phyloP scores from a whole-genome alignment of 2,797 vertebrate genomes.

The Danionella dracula region DNA sequence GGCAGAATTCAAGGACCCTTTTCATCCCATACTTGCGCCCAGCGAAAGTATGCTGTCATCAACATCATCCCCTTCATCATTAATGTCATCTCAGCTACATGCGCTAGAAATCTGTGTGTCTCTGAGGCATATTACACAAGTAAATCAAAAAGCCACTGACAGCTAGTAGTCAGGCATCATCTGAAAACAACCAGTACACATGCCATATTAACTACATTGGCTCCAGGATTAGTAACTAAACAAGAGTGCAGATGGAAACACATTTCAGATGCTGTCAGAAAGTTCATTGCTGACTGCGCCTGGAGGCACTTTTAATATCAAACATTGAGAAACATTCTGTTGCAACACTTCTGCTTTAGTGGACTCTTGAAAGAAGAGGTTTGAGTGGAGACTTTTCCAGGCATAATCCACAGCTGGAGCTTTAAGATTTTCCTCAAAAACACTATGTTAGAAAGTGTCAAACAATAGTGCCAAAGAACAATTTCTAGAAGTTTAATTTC shows the following conservation, averaged over 20 bases:
- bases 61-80: constrained; percentile 17
- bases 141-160: constrained; percentile 21
- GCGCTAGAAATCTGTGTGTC: background rate
- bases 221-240: constrained; percentile 21
- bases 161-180: constrained; percentile 1
- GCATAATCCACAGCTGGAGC: constrained; percentile 8
- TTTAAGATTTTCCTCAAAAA: background rate
- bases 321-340: constrained; percentile 28
- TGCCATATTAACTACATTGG: constrained; percentile 7
- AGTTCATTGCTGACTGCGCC: constrained; percentile 31
- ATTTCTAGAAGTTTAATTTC: constrained; percentile 2
- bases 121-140: constrained; percentile 23
- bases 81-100: constrained; percentile 17
- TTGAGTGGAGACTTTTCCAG: constrained; percentile 11
- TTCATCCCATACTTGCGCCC: background rate
- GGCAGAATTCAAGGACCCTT: background rate
- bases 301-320: constrained; percentile 38
- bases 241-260: constrained; percentile 12
- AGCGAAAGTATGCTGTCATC: constrained; percentile 11
- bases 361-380: constrained; percentile 37
- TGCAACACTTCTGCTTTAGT: constrained; percentile 26
- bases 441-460: background rate
- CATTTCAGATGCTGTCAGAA: constrained; percentile 19
- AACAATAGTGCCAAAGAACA: background rate
- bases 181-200: constrained; percentile 2